Base-by-base conservation (phyloP, 2,113 vertebrate species). In the Nannobrachium achirus region DNA sequence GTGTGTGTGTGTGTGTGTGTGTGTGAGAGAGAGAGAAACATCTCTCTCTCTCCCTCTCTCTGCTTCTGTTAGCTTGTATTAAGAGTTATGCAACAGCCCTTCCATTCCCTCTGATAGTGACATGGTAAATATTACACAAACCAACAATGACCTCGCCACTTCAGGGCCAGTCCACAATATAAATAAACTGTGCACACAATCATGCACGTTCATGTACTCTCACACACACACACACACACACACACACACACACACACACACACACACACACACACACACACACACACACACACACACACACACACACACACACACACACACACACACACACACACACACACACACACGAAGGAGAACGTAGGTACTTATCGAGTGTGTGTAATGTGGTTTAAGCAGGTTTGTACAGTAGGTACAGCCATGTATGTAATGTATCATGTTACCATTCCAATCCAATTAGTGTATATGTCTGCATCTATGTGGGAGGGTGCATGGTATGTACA, bases 381-480 rank as follows among this genome's bases (percentile, higher is more conserved):
- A 18, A 44, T 20, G 50, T 25, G 50, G 50, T 14, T 13, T 38
- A 4, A 7, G 25, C 38, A 25, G 13, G 53, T 56, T 20, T 38
- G 53, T 33, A 33, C 25, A 33, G 25, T 33, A 33, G 25, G 25
- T 33, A 33, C 25, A 33, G 25, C 6, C n/a, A n/a, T 56, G 52
- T 14, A 10, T 56, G n/a, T n/a, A n/a, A 25, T 56, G 53, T 70
- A 61, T 14, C 7, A 49, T 6, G 53, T 53, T 56, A 60, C 18
- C 66, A 60, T 67, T 79, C 69, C 58, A 45, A 64, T 67, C 53
- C 20, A 20, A 66, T 69, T 55, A n/a, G 48, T 50, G 48, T 50
- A 50, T 50, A n/a, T 50, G 52, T 55, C 15, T 25, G 19, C 10
- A 8, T 55, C 15, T 55, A 25, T 53, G 8, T 55, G 52, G 7